Evolutionary conservation across 2,888 invertebrate genomes (phyloP), one percentile per base, ranked within the genome.

Genomic region (Amitus sp.): DNA sequence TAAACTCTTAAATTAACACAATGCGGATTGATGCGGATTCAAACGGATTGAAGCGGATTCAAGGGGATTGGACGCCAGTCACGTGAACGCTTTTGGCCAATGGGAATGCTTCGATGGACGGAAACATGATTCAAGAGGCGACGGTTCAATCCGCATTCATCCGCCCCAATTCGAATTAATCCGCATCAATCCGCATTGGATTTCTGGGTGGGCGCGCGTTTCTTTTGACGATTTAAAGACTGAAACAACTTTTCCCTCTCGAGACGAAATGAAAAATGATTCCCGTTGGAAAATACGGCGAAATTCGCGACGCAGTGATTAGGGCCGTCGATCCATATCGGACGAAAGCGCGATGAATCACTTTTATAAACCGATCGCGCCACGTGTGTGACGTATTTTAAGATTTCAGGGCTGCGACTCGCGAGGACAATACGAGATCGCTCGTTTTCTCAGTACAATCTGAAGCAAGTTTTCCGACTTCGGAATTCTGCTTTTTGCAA

Each of bases 1-100:
- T 71, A 47, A 69, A 73, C 54, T 70, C 72, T 46, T 77, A 70
- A 73, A 57, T n/a, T n/a, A n/a, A n/a, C n/a, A n/a, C n/a, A n/a
- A n/a, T n/a, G n/a, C n/a, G n/a, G n/a, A n/a, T n/a, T n/a, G n/a
- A n/a, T n/a, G n/a, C n/a, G n/a, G n/a, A n/a, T n/a, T n/a, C n/a
- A n/a, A n/a, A n/a, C n/a, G n/a, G n/a, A n/a, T n/a, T n/a, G n/a
- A n/a, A n/a, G n/a, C n/a, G n/a, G n/a, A n/a, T n/a, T n/a, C n/a
- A n/a, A n/a, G n/a, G n/a, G n/a, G n/a, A n/a, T n/a, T n/a, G n/a
- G n/a, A n/a, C n/a, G n/a, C n/a, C n/a, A n/a, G n/a, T n/a, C n/a
- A n/a, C n/a, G n/a, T n/a, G n/a, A n/a, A n/a, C n/a, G n/a, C n/a
- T n/a, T n/a, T n/a, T n/a, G n/a, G n/a, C n/a, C n/a, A n/a, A n/a